Conservation (phyloP, 1,140 invertebrate species). For the Cydia splendana region DNA sequence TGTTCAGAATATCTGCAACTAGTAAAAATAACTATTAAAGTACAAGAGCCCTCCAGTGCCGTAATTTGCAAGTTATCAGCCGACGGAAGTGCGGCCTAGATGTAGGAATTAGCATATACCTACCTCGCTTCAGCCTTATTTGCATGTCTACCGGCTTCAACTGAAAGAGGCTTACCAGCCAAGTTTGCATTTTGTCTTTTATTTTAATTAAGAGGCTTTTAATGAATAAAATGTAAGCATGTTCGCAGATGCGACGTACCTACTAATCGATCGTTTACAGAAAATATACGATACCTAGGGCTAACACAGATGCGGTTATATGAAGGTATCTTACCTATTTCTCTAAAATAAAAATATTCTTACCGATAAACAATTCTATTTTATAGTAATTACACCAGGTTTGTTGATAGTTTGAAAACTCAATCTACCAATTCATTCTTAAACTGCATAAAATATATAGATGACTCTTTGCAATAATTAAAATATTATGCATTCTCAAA, state of each 20-base stretch:
- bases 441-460: too few relatives aligned
- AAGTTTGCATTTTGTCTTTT: not conserved
- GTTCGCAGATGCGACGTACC: not conserved
- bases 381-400: too few relatives aligned
- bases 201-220: not conserved
- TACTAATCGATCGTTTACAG: not conserved
- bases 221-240: not conserved
- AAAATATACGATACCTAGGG: not conserved
- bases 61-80: constrained; percentile 65
- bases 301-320: too few relatives aligned
- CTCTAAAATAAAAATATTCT: too few relatives aligned
- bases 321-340: too few relatives aligned
- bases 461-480: too few relatives aligned
- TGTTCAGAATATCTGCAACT: constrained; percentile 33
- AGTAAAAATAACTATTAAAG: constrained; percentile 2
- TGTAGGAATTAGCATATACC: constrained; percentile 51
- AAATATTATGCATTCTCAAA: too few relatives aligned
- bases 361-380: too few relatives aligned
- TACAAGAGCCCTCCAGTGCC: constrained; percentile 34
- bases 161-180: not conserved
- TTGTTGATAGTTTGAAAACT: too few relatives aligned
- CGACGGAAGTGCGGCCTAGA: constrained; percentile 63
- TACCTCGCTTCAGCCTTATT: constrained; percentile 42
- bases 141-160: constrained; percentile 35
- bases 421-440: too few relatives aligned